These are phyloP conservation scores for Cinara cedri DNA, from an alignment of 2,888 invertebrate genomes.

Conservation along the genomic window DNA sequence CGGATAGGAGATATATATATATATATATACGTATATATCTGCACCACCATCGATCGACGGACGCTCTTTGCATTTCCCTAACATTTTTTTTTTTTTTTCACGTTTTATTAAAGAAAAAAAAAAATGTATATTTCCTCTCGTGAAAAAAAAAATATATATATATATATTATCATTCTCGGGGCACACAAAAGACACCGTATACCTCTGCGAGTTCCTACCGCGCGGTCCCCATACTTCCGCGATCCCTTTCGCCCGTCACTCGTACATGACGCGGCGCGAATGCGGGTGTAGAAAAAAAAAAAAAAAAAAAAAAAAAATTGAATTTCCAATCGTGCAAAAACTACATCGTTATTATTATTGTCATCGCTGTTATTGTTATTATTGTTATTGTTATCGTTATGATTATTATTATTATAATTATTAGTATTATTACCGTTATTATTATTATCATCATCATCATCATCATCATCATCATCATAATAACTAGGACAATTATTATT, in stretches of 20 bases:
- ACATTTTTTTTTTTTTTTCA: slow-evolving; percentile 21
- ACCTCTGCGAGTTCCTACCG: not conserved
- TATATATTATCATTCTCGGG: slow-evolving; percentile 8
- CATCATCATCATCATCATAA: not conserved
- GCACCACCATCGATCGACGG: not conserved
- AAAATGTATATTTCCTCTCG: not conserved
- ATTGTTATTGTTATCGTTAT: no score
- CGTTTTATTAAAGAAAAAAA: slow-evolving; percentile 16
- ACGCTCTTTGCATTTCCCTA: slow-evolving; percentile 29
- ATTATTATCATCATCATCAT: not conserved
- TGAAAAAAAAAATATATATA: not conserved
- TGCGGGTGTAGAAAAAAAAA: no score
- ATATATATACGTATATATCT: no score
- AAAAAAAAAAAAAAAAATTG: not conserved
- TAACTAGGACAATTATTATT: slow-evolving; percentile 6
- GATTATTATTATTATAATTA: no score
- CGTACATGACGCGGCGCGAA: not conserved
- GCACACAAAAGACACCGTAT: slow-evolving; percentile 21
- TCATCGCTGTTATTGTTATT: no score
- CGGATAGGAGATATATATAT: no score
- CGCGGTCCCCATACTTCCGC: not conserved
- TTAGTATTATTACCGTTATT: no score
- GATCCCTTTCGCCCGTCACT: not conserved
- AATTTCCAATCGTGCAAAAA: slow-evolving; percentile 17
- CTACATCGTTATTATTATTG: slow-evolving; percentile 1